Base-by-base conservation (phyloP, 1,140 invertebrate species). In the Drosophila mojavensis region DNA sequence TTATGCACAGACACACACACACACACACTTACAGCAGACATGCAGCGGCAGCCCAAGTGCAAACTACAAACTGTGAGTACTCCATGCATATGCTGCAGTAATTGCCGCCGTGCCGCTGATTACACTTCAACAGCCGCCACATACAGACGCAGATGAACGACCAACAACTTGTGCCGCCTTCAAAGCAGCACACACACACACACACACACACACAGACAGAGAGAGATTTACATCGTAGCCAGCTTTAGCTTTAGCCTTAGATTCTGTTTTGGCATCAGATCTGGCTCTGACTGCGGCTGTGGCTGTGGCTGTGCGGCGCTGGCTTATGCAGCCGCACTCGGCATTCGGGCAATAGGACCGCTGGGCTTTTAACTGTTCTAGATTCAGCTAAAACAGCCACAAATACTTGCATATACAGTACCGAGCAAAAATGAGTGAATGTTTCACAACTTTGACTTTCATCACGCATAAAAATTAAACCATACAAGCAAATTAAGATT, bases 91-190 rank as follows among this genome's bases (percentile, higher is more conserved):
- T 89, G 83, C 83, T 83, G 84, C 70, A 74, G 83, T 88, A 88
- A 88, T 88, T 88, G 80, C 84, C 84, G 83, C 83, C 83, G 83
- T 83, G 84, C 83, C 81, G 83, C 86, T 88, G 83, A 88, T 88
- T 88, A 88, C 84, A 88, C 83, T 88, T 88, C 84, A 89, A 82
- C 83, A 79, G 77, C 67, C 62, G 65, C 61, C 68, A 72, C 66
- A 86, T 63, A 72, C 72, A 88, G 48, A 71, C 54, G 41, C 61
- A 72, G 39, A 63, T 54, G 30, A 65, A 75, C 67, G 67, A 53
- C 47, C 61, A 81, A 64, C 79, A 77, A 60, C 71, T 75, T 68
- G 66, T 75, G 72, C 53, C 66, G 58, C 65, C 56, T 61, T 60
- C 39, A 61, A 67, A 68, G 59, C 43, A 17, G 3, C 45, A 6